Conservation (phyloP, 1,140 invertebrate genomes). For the Saccostrea cuccullata region DNA sequence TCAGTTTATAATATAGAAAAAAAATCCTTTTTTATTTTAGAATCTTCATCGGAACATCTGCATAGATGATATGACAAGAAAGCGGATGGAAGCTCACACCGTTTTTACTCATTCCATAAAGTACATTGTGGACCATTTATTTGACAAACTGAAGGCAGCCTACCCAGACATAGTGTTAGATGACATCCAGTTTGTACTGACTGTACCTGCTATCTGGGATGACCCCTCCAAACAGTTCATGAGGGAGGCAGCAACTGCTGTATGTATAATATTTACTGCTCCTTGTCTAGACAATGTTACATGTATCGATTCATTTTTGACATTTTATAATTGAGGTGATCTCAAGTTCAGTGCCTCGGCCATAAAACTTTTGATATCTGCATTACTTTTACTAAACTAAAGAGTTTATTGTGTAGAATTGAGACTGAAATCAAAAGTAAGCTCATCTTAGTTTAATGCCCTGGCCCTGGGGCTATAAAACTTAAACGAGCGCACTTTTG, state of each 20-base stretch:
- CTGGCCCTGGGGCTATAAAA: no score
- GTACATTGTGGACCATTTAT: slow-evolving; percentile 68
- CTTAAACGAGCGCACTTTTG: no score
- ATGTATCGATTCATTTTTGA: no score
- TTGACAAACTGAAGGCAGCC: slow-evolving; percentile 59
- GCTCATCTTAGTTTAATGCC: no score
- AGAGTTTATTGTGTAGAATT: no score
- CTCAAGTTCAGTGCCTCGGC: no score
- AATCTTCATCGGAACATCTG: slow-evolving; percentile 48
- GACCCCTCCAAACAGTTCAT: slow-evolving; percentile 75
- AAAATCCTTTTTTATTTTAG: neutral
- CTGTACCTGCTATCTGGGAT: slow-evolving; percentile 74
- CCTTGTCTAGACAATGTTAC: no score
- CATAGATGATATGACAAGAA: slow-evolving; percentile 69
- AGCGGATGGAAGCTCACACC: slow-evolving; percentile 64
- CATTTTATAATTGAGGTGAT: no score
- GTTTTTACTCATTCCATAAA: slow-evolving; percentile 70
- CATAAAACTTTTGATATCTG: no score
- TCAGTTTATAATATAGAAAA: no score
- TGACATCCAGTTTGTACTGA: slow-evolving; percentile 71
- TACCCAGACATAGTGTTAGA: slow-evolving; percentile 45
- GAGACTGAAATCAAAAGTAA: no score
- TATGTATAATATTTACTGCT: slow-evolving; percentile 28
- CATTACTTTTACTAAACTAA: no score
- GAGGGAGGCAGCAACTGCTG: slow-evolving; percentile 70